Evolutionary conservation across 2,797 vertebrate species (phyloP).

Genomic region (Trachops cirrhosus): DNA sequence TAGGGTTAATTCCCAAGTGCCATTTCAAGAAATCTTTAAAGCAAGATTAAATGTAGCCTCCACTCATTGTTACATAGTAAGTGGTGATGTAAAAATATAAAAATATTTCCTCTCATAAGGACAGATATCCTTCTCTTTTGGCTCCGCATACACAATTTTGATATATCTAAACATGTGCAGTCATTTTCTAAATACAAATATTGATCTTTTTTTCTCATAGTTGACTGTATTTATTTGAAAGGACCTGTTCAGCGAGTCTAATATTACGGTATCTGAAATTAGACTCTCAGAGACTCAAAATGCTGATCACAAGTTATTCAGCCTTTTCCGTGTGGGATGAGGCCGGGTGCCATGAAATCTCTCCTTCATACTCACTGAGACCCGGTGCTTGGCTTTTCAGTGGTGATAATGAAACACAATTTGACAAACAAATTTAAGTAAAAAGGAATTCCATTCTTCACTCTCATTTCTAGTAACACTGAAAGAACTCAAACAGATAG

Average conservation of each 20-base stretch:
- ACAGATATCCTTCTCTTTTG: not conserved
- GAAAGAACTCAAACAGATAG: not conserved
- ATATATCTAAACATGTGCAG: not conserved
- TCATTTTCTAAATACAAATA: not conserved
- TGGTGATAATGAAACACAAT: not conserved
- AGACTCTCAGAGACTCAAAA: not conserved
- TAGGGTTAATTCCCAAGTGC: not conserved
- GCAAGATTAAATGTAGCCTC: not conserved
- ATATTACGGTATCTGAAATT: not conserved
- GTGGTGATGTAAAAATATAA: not conserved
- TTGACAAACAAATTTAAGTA: not conserved
- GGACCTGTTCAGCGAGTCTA: not conserved
- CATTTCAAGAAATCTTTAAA: slow-evolving; percentile 2
- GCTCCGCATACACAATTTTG: not conserved
- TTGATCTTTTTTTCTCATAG: not conserved
- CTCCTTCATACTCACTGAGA: not conserved
- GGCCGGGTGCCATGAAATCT: not conserved
- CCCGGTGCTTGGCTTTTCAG: not conserved
- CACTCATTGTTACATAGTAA: not conserved
- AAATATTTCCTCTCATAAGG: not conserved
- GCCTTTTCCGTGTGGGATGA: not conserved
- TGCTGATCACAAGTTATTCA: not conserved
- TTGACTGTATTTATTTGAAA: not conserved
- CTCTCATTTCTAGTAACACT: not conserved
- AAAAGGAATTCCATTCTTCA: not conserved